Base-by-base conservation (phyloP, 2,797 vertebrate species). In the Liparis tanakae region DNA sequence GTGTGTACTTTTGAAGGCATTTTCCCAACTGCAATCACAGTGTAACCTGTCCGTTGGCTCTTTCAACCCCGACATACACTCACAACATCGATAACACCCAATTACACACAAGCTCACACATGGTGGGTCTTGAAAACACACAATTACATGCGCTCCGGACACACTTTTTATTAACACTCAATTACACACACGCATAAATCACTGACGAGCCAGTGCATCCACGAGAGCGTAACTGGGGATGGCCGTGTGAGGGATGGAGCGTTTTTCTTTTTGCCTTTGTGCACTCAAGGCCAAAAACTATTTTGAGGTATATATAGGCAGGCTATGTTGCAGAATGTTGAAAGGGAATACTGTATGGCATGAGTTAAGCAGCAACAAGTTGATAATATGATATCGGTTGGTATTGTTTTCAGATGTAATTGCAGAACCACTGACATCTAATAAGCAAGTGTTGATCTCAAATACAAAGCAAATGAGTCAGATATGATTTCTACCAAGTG, bases 151-250 rank as follows among this genome's bases (percentile, higher is more conserved):
- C 89, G 87, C 91, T 93, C 91, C 90, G 93, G 91, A 94, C 92
- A 93, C 93, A 94, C 92, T 91, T 94, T 94, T 95, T 95, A 95
- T 94, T 94, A 95, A 95, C 94, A 95, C 93, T 94, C 94, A 95
- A 95, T 94, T 95, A 94, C 94, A 95, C 94, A 89, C 90, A 9
- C 80, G 92, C 93, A 94, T 94, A 93, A 94, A 95, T 94, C 93
- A 93, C 89, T 70, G 87, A 83, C 84, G 78, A 87, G 79, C 87
- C 72, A 59, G 59, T 81, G 83, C 80, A 78, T 71, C 78, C 78
- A 54, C 30, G 54, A 79, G 79, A 83, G 88, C 69, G 46, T 80
- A 86, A 85, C 87, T 78, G 72, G 61, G 78, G 70, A 67, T 64
- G 44, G 80, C 79, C 58, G 66, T 71, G 76, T 87, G 86, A 90